phyloP scores from a whole-genome alignment of 1,140 invertebrate genomes.

The Trichoplusia ni region DNA sequence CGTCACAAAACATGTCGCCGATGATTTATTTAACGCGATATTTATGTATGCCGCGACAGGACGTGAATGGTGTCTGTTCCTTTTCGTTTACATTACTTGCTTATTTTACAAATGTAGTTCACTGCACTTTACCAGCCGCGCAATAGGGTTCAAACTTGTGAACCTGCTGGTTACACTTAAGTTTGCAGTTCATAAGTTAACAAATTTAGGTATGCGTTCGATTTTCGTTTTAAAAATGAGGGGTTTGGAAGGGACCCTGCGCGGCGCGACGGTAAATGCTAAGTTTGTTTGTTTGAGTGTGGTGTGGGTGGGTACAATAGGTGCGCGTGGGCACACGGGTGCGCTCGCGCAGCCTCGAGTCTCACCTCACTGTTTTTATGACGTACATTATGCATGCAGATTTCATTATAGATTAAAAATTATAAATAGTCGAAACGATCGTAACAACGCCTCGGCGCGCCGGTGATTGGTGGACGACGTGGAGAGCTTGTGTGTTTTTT shows the following conservation, averaged over 20 bases:
- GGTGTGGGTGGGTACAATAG: slow-evolving; percentile 49
- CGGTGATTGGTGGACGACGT: slow-evolving; percentile 7
- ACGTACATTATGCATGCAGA: slow-evolving; percentile 55
- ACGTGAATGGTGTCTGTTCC: slow-evolving; percentile 53
- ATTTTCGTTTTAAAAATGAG: slow-evolving; percentile 7
- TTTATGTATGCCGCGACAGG: slow-evolving; percentile 58
- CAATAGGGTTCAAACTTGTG: neutral
- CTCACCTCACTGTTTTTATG: slow-evolving; percentile 47
- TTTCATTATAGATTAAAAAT: slow-evolving; percentile 59
- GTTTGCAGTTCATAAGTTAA: slow-evolving; percentile 34
- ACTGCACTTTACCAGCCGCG: neutral
- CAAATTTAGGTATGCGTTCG: slow-evolving; percentile 27
- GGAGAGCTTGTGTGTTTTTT: slow-evolving; percentile 19
- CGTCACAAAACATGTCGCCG: slow-evolving; percentile 56
- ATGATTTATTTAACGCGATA: slow-evolving; percentile 72
- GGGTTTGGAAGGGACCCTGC: neutral
- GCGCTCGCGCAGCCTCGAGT: slow-evolving; percentile 48
- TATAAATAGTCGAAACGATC: slow-evolving; percentile 58
- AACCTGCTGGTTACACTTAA: neutral
- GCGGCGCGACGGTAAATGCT: neutral
- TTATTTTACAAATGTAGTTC: neutral
- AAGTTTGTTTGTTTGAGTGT: slow-evolving; percentile 19
- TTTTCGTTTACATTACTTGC: slow-evolving; percentile 54
- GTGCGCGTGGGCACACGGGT: slow-evolving; percentile 55
- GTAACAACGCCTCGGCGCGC: slow-evolving; percentile 44